Base-by-base conservation (phyloP, 2,113 vertebrate species). In the Hippocampus mohnikei region DNA sequence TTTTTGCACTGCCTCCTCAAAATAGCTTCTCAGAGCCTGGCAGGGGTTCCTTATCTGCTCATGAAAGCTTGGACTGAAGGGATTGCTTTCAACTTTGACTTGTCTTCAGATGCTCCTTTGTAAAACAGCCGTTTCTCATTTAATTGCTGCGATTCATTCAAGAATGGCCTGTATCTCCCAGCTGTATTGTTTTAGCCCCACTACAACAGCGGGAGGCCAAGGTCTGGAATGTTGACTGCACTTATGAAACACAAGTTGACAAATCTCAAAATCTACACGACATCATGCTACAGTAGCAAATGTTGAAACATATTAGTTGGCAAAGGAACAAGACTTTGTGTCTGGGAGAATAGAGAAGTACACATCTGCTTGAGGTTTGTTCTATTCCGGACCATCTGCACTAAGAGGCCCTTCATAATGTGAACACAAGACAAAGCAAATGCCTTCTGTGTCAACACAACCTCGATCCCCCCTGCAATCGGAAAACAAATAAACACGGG, bases 401-500 rank as follows among this genome's bases (percentile, higher is more conserved):
- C 75, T 68, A 74, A 85, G 80, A 82, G 83, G 67, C 76, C 79
- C 77, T 80, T 88, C 81, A 82, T 78, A 72, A 87, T 76, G 70
- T 85, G 70, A 76, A 83, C 84, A 87, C 85, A 84, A 88, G 86
- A 88, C 79, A 84, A 82, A 84, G 69, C 83, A 88, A 87, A 89
- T 87, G 86, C 82, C 80, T 78, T 81, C 85, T 84, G 88, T 80
- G 86, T 83, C 79, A 86, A 87, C 88, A 88, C 79, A 81, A 76
- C 79, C 78, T 56, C 58, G 74, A 80, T 84, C 80, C 79, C 81
- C 79, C 79, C 77, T 81, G 77, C 82, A 84, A 73, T 74, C 66
- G 77, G 67, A 85, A 80, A 83, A 81, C 88, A 92, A 93, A 92
- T 88, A 93, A 91, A 91, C 81, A 88, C 0, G 13, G 84, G 76